A percentile compares a stretch with the other conserved stretches of the same genome.
phyloP scores from a whole-genome alignment of 2,113 vertebrate species.

The Dolichotis patagonum region DNA sequence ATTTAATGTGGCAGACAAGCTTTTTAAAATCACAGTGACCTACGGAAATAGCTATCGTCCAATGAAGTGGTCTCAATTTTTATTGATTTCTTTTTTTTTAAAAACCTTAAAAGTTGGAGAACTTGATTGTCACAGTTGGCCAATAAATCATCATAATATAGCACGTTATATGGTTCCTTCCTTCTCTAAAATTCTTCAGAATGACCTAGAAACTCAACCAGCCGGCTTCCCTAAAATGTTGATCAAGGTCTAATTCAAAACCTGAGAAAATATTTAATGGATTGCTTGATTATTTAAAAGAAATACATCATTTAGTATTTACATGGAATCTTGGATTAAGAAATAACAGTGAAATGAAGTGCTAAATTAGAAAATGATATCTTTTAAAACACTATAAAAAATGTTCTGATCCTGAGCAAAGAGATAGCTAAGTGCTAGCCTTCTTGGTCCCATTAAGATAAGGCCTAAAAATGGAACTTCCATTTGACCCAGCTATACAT shows the following conservation, averaged over 20 bases:
- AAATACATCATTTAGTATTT: background rate
- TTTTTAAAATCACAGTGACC: background rate
- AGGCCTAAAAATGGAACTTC: background rate
- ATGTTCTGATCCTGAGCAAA: conserved; percentile 43
- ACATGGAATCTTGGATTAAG: background rate
- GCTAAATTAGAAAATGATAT: conserved; percentile 48
- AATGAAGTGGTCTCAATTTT: background rate
- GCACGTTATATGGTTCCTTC: background rate
- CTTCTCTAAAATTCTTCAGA: background rate
- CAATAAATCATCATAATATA: background rate
- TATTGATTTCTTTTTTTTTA: background rate
- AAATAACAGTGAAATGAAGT: conserved; percentile 9
- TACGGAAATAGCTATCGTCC: background rate
- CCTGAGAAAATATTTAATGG: conserved; percentile 12
- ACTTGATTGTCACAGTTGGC: background rate
- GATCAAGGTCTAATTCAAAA: conserved; percentile 13
- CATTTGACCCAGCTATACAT: background rate
- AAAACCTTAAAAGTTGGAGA: background rate
- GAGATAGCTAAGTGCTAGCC: conserved; percentile 28
- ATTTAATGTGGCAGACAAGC: background rate
- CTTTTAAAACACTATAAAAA: conserved; percentile 36
- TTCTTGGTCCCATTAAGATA: conserved; percentile 60
- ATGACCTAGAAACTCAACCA: background rate
- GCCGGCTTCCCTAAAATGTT: background rate
- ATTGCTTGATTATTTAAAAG: background rate